Conservation (phyloP, 2,113 vertebrate species). For the Oreochromis tanganicae region DNA sequence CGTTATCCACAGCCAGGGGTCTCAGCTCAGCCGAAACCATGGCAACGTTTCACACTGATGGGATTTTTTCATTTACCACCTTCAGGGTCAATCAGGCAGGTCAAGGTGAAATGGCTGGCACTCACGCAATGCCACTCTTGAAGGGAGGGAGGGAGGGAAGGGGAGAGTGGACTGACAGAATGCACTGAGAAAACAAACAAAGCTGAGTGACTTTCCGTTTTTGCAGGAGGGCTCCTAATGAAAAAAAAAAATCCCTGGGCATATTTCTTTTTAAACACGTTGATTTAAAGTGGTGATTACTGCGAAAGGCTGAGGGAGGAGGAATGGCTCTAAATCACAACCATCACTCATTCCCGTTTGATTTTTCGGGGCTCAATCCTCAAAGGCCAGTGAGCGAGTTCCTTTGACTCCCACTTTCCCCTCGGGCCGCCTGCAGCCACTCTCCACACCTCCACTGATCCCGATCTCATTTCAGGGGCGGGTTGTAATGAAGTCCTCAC, state of each 20-base stretch:
- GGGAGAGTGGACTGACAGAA: conserved; percentile 16
- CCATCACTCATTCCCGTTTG: conserved; percentile 63
- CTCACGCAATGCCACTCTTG: conserved; percentile 46
- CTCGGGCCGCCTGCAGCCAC: not conserved
- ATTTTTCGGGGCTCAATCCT: conserved; percentile 34
- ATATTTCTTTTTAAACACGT: conserved; percentile 41
- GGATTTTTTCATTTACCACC: conserved; percentile 37
- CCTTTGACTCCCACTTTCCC: not conserved
- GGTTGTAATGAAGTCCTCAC: conserved; percentile 34
- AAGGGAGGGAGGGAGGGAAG: not conserved
- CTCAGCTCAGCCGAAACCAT: conserved; percentile 50
- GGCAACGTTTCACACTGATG: conserved; percentile 54
- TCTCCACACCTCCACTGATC: conserved; percentile 40
- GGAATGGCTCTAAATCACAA: conserved; percentile 35
- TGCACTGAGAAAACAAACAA: conserved; percentile 33
- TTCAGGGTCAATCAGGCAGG: conserved; percentile 45
- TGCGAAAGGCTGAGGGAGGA: not conserved
- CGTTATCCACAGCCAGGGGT: conserved; percentile 25
- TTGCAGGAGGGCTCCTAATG: conserved; percentile 6
- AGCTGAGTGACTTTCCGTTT: conserved; percentile 26
- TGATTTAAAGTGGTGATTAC: conserved; percentile 61
- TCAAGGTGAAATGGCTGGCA: conserved; percentile 58
- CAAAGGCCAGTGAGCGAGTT: conserved; percentile 7
- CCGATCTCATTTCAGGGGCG: conserved; percentile 30
- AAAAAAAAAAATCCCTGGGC: conserved; percentile 21